These are phyloP conservation scores for Cepaea hortensis DNA, from an alignment of 2,888 invertebrate genomes.

Conservation along the genomic window DNA sequence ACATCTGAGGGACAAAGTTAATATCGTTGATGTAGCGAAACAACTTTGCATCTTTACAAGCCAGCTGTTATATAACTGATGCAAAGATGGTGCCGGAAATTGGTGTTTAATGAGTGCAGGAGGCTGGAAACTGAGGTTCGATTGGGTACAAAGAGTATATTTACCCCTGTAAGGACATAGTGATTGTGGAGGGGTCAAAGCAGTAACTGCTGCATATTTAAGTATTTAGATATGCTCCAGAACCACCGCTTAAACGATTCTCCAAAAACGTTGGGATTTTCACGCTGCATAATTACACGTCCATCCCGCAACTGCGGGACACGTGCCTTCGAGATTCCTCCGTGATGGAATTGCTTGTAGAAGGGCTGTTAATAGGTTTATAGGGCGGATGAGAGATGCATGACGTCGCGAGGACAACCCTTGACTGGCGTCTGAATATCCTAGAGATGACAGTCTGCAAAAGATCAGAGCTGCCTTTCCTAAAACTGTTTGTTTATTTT, in stretches of 20 bases:
- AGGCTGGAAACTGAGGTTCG: background rate
- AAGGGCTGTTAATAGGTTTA: slow-evolving; percentile 25
- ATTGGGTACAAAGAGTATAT: background rate
- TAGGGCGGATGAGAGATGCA: background rate
- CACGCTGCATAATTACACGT: background rate
- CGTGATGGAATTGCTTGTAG: background rate
- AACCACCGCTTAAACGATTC: background rate
- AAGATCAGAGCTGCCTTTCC: background rate
- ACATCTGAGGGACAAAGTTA: background rate
- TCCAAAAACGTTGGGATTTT: background rate
- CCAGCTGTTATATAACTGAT: background rate
- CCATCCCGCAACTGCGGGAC: background rate
- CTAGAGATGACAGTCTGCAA: background rate
- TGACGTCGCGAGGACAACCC: background rate
- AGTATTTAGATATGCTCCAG: background rate
- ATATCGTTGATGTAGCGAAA: background rate
- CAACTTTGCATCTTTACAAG: background rate
- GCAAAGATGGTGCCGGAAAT: background rate
- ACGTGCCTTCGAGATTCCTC: background rate
- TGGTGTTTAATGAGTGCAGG: background rate
- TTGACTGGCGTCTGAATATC: background rate
- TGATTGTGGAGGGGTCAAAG: background rate
- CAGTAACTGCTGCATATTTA: background rate
- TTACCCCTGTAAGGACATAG: background rate
- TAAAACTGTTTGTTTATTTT: background rate